phyloP scores from a whole-genome alignment of 2,888 invertebrate species.

The Agrilus cyanescens region DNA sequence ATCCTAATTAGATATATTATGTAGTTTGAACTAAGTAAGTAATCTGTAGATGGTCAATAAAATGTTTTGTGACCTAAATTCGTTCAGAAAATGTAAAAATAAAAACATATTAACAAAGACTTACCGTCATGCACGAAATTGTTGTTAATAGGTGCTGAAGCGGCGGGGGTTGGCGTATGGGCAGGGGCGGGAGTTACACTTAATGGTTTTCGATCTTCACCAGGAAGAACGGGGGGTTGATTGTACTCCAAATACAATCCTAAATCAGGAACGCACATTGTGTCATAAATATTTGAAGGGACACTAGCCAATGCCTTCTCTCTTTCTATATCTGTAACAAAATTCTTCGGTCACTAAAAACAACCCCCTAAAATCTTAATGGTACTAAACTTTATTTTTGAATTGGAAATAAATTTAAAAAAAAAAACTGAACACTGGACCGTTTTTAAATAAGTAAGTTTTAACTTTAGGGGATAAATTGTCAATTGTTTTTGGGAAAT shows the following conservation, averaged over 20 bases:
- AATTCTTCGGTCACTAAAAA: neutral
- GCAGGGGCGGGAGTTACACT: constrained; percentile 37
- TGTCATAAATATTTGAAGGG: constrained; percentile 68
- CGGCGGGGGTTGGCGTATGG: constrained; percentile 30
- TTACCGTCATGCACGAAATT: constrained; percentile 47
- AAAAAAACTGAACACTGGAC: too few relatives aligned
- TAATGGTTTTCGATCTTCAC: constrained; percentile 32
- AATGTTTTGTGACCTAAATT: too few relatives aligned
- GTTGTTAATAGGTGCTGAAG: constrained; percentile 24
- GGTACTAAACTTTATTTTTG: too few relatives aligned
- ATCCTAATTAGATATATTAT: too few relatives aligned
- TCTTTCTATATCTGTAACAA: constrained; percentile 59
- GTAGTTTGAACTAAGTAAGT: too few relatives aligned
- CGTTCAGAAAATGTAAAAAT: too few relatives aligned
- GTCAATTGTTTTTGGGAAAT: too few relatives aligned
- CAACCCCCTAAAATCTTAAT: too few relatives aligned
- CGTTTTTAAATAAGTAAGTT: too few relatives aligned
- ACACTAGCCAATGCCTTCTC: constrained; percentile 50
- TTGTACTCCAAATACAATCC: constrained; percentile 53
- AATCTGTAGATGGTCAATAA: too few relatives aligned
- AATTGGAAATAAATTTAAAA: too few relatives aligned
- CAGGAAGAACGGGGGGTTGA: constrained; percentile 31
- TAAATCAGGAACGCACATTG: constrained; percentile 66
- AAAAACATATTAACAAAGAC: constrained; percentile 20
- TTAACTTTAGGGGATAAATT: too few relatives aligned